A percentile compares a stretch with the other conserved stretches of the same genome.
These are phyloP conservation scores for Enoplosus armatus DNA, from an alignment of 2,797 vertebrate genomes.

Conservation along the genomic window DNA sequence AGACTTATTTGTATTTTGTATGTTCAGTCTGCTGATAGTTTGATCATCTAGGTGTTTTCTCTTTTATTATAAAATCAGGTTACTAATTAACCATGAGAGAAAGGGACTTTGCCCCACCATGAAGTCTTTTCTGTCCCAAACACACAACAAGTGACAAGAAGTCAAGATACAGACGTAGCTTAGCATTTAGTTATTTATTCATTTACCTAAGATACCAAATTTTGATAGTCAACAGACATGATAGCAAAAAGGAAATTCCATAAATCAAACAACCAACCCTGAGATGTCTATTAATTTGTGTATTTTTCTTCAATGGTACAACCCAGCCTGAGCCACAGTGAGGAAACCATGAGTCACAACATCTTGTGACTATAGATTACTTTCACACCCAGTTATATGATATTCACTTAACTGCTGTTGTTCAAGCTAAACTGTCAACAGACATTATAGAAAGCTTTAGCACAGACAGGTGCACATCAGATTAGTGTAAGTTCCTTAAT, in stretches of 20 bases:
- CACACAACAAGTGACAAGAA: background rate
- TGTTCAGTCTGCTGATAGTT: slow-evolving; percentile 5
- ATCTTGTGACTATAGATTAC: slow-evolving; percentile 54
- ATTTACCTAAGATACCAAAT: no score
- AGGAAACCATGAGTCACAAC: slow-evolving; percentile 55
- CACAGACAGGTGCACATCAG: background rate
- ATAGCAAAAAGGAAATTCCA: background rate
- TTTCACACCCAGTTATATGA: slow-evolving; percentile 45
- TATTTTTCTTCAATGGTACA: slow-evolving; percentile 1
- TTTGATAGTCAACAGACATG: background rate
- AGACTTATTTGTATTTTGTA: background rate
- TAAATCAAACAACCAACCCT: slow-evolving; percentile 3
- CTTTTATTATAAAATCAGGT: slow-evolving; percentile 33
- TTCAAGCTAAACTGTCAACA: background rate
- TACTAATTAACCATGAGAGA: slow-evolving; percentile 67
- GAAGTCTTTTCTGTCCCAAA: slow-evolving; percentile 8
- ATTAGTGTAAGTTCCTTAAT: no score
- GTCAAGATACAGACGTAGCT: background rate
- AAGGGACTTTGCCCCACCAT: slow-evolving; percentile 61
- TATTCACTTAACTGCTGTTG: slow-evolving; percentile 17
- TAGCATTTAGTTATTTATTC: background rate
- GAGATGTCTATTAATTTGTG: background rate
- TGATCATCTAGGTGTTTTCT: slow-evolving; percentile 19
- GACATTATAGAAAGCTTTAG: background rate
- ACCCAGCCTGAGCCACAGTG: slow-evolving; percentile 16